Evolutionary conservation across 2,797 vertebrate genomes (phyloP).

Genomic region (Gymnopithys bicolor): DNA sequence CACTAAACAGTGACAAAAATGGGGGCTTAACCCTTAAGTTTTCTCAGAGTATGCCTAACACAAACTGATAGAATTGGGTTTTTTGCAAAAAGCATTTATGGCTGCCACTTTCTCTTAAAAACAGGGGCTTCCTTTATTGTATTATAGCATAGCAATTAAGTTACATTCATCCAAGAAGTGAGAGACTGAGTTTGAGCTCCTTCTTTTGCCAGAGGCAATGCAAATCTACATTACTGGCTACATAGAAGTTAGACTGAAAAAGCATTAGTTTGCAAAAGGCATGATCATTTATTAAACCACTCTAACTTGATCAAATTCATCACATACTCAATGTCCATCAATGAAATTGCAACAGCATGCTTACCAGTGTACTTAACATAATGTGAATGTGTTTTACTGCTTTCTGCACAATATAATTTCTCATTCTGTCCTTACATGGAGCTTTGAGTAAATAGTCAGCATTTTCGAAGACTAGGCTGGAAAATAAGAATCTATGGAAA

Average conservation of each 20-base stretch:
- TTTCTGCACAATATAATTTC: constrained; percentile 47
- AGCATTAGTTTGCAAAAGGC: constrained; percentile 12
- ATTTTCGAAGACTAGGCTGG: not conserved
- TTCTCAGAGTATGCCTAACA: not conserved
- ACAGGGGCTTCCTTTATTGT: not conserved
- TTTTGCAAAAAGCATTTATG: not conserved
- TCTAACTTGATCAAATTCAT: constrained; percentile 25
- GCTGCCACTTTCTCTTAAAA: not conserved
- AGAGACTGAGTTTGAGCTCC: not conserved
- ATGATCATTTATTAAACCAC: constrained; percentile 28
- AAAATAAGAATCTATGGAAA: constrained; percentile 29
- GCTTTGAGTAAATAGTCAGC: constrained; percentile 28
- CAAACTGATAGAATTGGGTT: constrained; percentile 16
- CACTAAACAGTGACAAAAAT: not conserved
- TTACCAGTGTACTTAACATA: constrained; percentile 37
- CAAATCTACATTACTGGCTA: constrained; percentile 21
- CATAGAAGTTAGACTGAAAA: not conserved
- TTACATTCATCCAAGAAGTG: constrained; percentile 8
- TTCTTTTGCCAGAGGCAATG: constrained; percentile 49
- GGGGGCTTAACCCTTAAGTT: not conserved
- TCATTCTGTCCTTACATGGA: constrained; percentile 25
- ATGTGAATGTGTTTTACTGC: constrained; percentile 63
- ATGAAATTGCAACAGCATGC: not conserved
- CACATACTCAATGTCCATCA: constrained; percentile 23
- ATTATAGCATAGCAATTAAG: not conserved